Base-by-base conservation (phyloP, 2,797 vertebrate species). In the Knipowitschia caucasica region DNA sequence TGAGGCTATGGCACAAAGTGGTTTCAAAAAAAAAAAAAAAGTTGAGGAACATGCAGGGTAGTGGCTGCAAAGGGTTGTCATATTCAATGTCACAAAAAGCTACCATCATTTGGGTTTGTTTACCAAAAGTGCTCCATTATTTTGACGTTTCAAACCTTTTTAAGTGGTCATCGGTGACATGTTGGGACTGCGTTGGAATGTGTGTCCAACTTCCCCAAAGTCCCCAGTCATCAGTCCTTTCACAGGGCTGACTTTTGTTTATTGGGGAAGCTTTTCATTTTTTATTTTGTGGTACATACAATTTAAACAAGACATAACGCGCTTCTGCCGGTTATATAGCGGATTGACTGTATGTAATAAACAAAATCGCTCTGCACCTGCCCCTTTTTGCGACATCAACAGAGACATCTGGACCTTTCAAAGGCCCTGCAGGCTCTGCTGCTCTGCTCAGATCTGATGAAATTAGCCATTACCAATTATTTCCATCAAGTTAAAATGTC, bases 101-200 rank as follows among this genome's bases (percentile, higher is more conserved):
- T 21, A 18, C 17, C 31, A 31, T 15, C 5, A 12, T 2, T 23
- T 67, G 60, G 42, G 12, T 36, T 36, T 69, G 27, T n/a, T 34
- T 26, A 30, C 26, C 55, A 43, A 45, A 35, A 50, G 21, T 10
- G 15, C 21, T 20, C 14, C 17, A 11, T 55, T 56, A 50, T 62
- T 72, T 63, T 73, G 56, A 56, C 53, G 51, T 65, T n/a, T 18
- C 49, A 7, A 24, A 50, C 7, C 15, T 62, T 59, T n/a, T 62
- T 35, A 68, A 63, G 34, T 46, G 14, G 14, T 35, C 38, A 44
- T 51, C 3, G 7, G 1, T 8, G 31, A 11, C 6, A 15, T 54
- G 36, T 23, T 27, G 27, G 27, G 11, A 29, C 38, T 54, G 49
- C 11, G 31, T 27, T 53, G 50, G 34, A 1, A 24, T 52, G 33